Evolutionary conservation across 2,797 vertebrate genomes (phyloP).

Genomic region (Poecilia wingei): DNA sequence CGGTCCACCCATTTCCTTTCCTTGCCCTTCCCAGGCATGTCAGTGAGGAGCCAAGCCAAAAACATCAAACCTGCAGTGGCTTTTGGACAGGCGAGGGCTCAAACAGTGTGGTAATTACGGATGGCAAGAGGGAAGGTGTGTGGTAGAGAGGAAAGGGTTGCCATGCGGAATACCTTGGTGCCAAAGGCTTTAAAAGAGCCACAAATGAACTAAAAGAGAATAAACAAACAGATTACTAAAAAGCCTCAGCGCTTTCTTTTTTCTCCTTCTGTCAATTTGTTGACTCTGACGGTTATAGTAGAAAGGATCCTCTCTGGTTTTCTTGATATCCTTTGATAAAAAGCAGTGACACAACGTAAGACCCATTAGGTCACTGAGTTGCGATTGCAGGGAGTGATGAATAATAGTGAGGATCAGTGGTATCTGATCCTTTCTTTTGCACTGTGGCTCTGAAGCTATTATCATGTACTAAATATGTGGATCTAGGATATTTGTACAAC

Average conservation of each 20-base stretch:
- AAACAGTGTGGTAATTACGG: constrained; percentile 82
- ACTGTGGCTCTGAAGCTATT: neutral
- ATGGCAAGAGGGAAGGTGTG: constrained; percentile 80
- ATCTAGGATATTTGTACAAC: neutral
- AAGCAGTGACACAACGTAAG: constrained; percentile 39
- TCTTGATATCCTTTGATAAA: constrained; percentile 41
- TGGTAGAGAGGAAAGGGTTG: constrained; percentile 68
- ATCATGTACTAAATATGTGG: constrained; percentile 17
- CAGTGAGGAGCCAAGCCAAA: constrained; percentile 87
- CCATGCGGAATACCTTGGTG: constrained; percentile 71
- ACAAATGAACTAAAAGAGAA: constrained; percentile 75
- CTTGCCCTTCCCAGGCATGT: constrained; percentile 94
- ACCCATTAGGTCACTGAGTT: constrained; percentile 23
- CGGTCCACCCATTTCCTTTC: constrained; percentile 94
- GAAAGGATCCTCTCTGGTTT: constrained; percentile 21
- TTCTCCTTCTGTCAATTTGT: constrained; percentile 43
- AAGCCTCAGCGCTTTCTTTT: constrained; percentile 40
- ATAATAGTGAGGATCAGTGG: constrained; percentile 19
- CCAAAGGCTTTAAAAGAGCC: constrained; percentile 76
- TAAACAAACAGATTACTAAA: constrained; percentile 72
- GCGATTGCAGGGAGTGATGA: constrained; percentile 19
- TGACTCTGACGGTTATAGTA: constrained; percentile 58
- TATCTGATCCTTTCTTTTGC: constrained; percentile 21
- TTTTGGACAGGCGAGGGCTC: constrained; percentile 80
- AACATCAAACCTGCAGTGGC: constrained; percentile 87